Conservation (phyloP, 2,797 vertebrate genomes). For the Lutjanus argentimaculatus region DNA sequence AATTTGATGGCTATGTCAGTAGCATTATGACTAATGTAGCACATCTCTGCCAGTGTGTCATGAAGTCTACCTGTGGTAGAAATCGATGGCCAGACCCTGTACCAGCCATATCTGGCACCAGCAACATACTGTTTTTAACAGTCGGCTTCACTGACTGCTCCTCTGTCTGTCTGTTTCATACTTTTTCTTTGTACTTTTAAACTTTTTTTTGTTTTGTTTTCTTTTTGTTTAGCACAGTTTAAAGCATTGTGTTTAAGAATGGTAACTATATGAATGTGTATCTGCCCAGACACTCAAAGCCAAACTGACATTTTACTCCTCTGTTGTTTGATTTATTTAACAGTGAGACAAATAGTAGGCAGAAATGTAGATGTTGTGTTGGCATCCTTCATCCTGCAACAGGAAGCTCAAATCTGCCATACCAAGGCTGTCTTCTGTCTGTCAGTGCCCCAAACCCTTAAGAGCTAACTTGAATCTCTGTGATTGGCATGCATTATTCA, state of each 20-base stretch:
- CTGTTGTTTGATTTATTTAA: conserved; percentile 43
- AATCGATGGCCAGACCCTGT: conserved; percentile 56
- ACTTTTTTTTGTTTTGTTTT: conserved; percentile 27
- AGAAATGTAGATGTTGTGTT: conserved; percentile 22
- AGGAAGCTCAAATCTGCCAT: not conserved
- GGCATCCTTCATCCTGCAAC: conserved; percentile 6
- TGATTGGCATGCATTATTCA: conserved; percentile 38
- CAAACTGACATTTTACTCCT: conserved; percentile 61
- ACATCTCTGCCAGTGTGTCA: conserved; percentile 76
- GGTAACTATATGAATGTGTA: conserved; percentile 78
- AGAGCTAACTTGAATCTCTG: conserved; percentile 15
- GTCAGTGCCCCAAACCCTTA: not conserved
- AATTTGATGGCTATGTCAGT: conserved; percentile 68
- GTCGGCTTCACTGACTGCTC: conserved; percentile 53
- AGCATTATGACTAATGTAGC: conserved; percentile 84
- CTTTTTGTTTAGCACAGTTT: conserved; percentile 70
- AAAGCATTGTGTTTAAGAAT: conserved; percentile 59
- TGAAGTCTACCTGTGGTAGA: conserved; percentile 54
- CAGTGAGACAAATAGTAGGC: conserved; percentile 25
- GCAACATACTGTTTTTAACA: conserved; percentile 61
- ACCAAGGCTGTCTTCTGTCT: conserved; percentile 3
- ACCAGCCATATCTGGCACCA: conserved; percentile 77
- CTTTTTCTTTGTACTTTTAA: conserved; percentile 40
- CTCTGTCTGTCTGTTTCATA: conserved; percentile 36
- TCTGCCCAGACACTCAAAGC: conserved; percentile 55